Conservation (phyloP, 2,113 vertebrate species). For the Nycticebus coucang region DNA sequence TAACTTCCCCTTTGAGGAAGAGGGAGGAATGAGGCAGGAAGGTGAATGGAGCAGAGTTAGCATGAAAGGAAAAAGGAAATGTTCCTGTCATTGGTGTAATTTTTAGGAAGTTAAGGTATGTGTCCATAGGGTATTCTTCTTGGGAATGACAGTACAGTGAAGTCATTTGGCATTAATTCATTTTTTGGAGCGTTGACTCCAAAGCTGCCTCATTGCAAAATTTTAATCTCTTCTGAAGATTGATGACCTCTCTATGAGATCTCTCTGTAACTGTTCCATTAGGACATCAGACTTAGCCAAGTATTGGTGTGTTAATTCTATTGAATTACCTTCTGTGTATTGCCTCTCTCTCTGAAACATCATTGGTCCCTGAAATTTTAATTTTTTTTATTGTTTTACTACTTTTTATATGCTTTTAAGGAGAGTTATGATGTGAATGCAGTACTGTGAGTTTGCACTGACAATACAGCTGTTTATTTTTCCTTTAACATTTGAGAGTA, state of each 20-base stretch:
- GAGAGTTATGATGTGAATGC: neutral
- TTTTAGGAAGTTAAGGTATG: neutral
- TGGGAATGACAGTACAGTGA: neutral
- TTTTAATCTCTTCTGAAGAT: conserved; percentile 48
- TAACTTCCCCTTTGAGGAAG: neutral
- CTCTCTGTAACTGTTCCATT: neutral
- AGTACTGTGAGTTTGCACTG: neutral
- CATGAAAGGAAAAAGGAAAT: neutral
- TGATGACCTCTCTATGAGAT: neutral
- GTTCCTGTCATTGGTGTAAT: neutral
- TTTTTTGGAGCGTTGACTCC: conserved; percentile 47
- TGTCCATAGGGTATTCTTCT: neutral
- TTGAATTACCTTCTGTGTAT: neutral
- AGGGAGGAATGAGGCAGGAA: neutral
- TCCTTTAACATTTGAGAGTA: neutral
- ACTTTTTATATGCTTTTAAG: neutral
- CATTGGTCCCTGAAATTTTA: conserved; percentile 1
- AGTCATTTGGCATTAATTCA: conserved; percentile 6
- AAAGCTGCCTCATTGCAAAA: conserved; percentile 4
- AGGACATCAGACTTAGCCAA: neutral
- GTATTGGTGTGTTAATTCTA: neutral
- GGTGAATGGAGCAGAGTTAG: neutral
- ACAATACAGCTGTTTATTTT: neutral
- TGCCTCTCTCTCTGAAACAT: neutral
- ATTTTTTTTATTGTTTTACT: neutral